Evolutionary conservation across 1,140 invertebrate genomes (phyloP).

Genomic region (Heliconius hewitsoni): DNA sequence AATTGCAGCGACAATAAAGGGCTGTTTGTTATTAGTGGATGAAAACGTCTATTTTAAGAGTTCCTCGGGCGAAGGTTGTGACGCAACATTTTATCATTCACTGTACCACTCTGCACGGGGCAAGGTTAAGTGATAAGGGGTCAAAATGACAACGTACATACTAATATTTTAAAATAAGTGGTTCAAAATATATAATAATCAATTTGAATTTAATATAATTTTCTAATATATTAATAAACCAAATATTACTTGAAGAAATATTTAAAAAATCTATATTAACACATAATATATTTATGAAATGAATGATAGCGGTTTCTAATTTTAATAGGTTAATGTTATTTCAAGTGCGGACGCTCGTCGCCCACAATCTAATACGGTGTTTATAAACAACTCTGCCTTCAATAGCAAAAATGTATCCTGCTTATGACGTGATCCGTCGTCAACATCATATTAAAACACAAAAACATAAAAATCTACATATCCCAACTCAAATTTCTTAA

Average conservation of each 20-base stretch:
- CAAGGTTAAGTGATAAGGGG: conserved; percentile 41
- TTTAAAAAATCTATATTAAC: not conserved
- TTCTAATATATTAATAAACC: too few species aligned
- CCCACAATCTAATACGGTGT: conserved; percentile 13
- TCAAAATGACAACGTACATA: conserved; percentile 8
- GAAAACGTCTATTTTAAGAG: conserved; percentile 37
- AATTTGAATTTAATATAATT: not conserved
- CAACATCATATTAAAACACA: conserved; percentile 18
- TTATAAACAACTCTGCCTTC: conserved; percentile 20
- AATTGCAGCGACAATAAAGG: conserved; percentile 16
- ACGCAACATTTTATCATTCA: conserved; percentile 44
- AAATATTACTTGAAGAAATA: not conserved
- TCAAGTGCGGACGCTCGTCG: not conserved
- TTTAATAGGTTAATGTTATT: conserved; percentile 6
- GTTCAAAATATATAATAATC: not conserved
- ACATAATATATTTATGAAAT: not conserved
- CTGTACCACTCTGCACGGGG: not conserved
- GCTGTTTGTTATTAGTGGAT: conserved; percentile 13
- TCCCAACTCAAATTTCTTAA: not conserved
- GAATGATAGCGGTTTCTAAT: not conserved
- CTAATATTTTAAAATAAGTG: too few species aligned
- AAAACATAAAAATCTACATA: not conserved
- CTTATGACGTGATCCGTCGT: conserved; percentile 23
- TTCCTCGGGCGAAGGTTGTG: conserved; percentile 30
- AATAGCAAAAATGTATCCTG: conserved; percentile 24